phyloP scores from a whole-genome alignment of 1,140 invertebrate species.

The Leptinotarsa undecemlineata region DNA sequence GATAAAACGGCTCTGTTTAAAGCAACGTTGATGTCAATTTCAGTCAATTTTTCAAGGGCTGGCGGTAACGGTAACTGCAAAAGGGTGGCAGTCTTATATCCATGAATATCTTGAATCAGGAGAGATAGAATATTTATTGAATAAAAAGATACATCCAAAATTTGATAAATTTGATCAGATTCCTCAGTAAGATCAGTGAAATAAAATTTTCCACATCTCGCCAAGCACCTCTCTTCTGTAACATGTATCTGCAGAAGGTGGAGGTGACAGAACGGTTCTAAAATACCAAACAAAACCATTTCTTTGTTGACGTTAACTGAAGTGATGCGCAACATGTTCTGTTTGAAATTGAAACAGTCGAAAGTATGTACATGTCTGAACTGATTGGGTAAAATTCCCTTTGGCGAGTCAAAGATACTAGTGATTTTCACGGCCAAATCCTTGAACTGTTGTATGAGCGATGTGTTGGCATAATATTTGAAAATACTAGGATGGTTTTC shows the following conservation, averaged over 20 bases:
- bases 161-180: slow-evolving; percentile 50
- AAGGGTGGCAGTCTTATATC: slow-evolving; percentile 63
- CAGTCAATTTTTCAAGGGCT: slow-evolving; percentile 55
- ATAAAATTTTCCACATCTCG: slow-evolving; percentile 42
- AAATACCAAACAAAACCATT: slow-evolving; percentile 47
- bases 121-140: slow-evolving; percentile 77
- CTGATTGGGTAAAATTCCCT: slow-evolving; percentile 60
- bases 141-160: slow-evolving; percentile 80
- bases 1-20: slow-evolving; percentile 55
- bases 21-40: slow-evolving; percentile 58
- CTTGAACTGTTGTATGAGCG: slow-evolving; percentile 80
- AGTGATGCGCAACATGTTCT: slow-evolving; percentile 51
- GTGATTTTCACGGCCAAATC: slow-evolving; percentile 70
- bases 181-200: slow-evolving; percentile 33
- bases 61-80: slow-evolving; percentile 67
- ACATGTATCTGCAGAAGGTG: slow-evolving; percentile 35
- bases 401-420: slow-evolving; percentile 72
- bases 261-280: slow-evolving; percentile 34
- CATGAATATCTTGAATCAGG: slow-evolving; percentile 64
- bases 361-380: slow-evolving; percentile 61
- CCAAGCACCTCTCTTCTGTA: slow-evolving; percentile 17
- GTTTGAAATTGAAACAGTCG: slow-evolving; percentile 54
- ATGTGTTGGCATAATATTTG: slow-evolving; percentile 74
- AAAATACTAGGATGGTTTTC: slow-evolving; percentile 72
- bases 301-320: slow-evolving; percentile 52